Base-by-base conservation (phyloP, 2,888 invertebrate species). In the Chalcis sispes region DNA sequence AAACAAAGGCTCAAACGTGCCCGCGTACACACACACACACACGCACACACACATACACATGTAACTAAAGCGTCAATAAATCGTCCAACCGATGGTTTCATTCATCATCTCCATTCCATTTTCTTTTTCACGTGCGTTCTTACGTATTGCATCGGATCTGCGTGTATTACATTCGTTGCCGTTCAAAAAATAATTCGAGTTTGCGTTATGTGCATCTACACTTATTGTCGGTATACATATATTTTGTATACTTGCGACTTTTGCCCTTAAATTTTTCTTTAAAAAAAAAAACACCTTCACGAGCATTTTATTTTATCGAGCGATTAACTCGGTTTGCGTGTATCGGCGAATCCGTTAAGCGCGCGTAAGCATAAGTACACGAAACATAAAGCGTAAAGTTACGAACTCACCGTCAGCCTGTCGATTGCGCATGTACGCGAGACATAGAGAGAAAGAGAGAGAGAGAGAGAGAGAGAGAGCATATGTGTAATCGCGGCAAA, bases 1-100 rank as follows among this genome's bases (percentile, higher is more conserved):
- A 36, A 18, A 36, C n/a, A 23, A 10, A 8, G 23, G 4, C 20
- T 46, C 59, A 70, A n/a, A n/a, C n/a, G n/a, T n/a, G n/a, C n/a
- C n/a, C n/a, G n/a, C n/a, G n/a, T n/a, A n/a, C n/a, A n/a, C n/a
- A n/a, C n/a, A n/a, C n/a, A n/a, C n/a, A n/a, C n/a, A n/a, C n/a
- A n/a, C n/a, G n/a, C n/a, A n/a, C n/a, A n/a, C n/a, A n/a, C n/a
- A n/a, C n/a, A n/a, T n/a, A n/a, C n/a, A n/a, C n/a, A 62, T 62
- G 62, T 54, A 54, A 62, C 48, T n/a, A 67, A 67, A 61, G 69
- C 69, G 64, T 58, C 36, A 75, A 69, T 69, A 75, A 75, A 75
- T 69, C 40, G 67, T 67, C 54, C 40, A 61, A 52, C n/a, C n/a
- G 13, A 27, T 13, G 25, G 36, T 15, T 59, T 23, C 52, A 69